Evolutionary conservation across 2,888 invertebrate species (phyloP).

Genomic region (Acleris holmiana): DNA sequence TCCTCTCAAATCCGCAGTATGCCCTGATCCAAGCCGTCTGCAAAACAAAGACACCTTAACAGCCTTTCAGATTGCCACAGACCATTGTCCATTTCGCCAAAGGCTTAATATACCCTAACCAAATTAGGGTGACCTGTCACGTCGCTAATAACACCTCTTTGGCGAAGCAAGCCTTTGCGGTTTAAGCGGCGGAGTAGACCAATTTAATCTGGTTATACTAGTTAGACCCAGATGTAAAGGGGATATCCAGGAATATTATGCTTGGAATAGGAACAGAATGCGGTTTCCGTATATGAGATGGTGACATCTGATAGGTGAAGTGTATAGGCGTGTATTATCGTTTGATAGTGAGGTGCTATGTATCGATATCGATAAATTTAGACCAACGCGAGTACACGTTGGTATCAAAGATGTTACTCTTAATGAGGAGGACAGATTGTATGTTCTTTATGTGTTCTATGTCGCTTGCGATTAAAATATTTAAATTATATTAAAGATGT

Average conservation of each 20-base stretch:
- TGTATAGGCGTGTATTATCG: constrained; percentile 34
- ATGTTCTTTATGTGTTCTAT: too few relatives aligned
- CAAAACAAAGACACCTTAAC: constrained; percentile 62
- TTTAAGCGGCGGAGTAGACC: constrained; percentile 41
- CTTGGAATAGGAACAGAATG: constrained; percentile 70
- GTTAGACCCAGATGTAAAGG: constrained; percentile 65
- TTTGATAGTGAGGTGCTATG: constrained; percentile 23
- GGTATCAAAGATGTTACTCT: neutral
- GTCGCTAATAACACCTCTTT: constrained; percentile 42
- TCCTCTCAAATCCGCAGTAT: constrained; percentile 30
- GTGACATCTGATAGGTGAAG: constrained; percentile 66
- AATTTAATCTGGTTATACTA: constrained; percentile 53
- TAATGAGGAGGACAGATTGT: neutral
- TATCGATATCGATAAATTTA: constrained; percentile 10
- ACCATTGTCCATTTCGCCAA: constrained; percentile 67
- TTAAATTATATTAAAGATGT: neutral
- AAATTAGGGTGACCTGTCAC: constrained; percentile 46
- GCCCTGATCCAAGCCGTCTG: constrained; percentile 18
- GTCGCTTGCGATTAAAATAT: neutral
- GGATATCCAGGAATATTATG: constrained; percentile 70
- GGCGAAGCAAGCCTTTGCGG: constrained; percentile 39
- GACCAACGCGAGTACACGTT: neutral
- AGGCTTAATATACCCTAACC: constrained; percentile 48
- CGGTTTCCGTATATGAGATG: constrained; percentile 72
- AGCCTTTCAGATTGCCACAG: constrained; percentile 61